Percentiles rank a stretch among this genome's conserved stretches.
These are phyloP conservation scores for Myxocyprinus asiaticus DNA, from an alignment of 2,113 vertebrate genomes.

Conservation along the genomic window DNA sequence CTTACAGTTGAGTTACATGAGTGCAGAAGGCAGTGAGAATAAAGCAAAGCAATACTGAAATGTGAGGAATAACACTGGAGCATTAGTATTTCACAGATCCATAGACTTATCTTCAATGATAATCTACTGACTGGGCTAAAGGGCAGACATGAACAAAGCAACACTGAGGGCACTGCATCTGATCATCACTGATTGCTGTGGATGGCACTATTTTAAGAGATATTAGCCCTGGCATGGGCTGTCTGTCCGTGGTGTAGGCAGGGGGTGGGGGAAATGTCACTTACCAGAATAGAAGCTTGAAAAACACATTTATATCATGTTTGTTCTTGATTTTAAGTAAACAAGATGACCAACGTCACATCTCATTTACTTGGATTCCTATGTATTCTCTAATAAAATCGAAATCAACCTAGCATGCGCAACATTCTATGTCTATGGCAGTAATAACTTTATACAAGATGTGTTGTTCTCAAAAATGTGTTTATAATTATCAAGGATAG, in stretches of 20 bases:
- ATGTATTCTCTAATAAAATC: not conserved
- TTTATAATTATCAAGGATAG: slow-evolving; percentile 19
- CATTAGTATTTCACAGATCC: not conserved
- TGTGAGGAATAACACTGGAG: not conserved
- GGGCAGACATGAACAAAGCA: not conserved
- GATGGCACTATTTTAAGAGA: slow-evolving; percentile 42
- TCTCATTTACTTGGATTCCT: slow-evolving; percentile 2
- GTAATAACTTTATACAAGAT: not conserved
- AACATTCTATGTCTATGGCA: not conserved
- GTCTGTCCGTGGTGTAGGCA: slow-evolving; percentile 6
- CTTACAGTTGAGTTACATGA: too few species aligned
- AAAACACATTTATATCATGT: slow-evolving; percentile 37
- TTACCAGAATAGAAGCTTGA: slow-evolving; percentile 46
- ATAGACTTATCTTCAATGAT: not conserved
- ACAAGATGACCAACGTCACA: slow-evolving; percentile 37
- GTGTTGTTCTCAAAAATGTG: slow-evolving; percentile 8
- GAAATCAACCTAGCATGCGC: not conserved
- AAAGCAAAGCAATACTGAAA: too few species aligned
- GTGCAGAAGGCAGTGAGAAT: too few species aligned
- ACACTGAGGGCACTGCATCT: not conserved
- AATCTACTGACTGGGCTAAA: not conserved
- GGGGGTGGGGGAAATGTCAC: slow-evolving; percentile 24
- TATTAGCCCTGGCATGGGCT: slow-evolving; percentile 21
- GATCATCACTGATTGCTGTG: not conserved
- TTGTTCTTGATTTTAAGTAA: slow-evolving; percentile 38